Conservation (phyloP, 2,888 invertebrate genomes). For the Boloria euphrosyne region DNA sequence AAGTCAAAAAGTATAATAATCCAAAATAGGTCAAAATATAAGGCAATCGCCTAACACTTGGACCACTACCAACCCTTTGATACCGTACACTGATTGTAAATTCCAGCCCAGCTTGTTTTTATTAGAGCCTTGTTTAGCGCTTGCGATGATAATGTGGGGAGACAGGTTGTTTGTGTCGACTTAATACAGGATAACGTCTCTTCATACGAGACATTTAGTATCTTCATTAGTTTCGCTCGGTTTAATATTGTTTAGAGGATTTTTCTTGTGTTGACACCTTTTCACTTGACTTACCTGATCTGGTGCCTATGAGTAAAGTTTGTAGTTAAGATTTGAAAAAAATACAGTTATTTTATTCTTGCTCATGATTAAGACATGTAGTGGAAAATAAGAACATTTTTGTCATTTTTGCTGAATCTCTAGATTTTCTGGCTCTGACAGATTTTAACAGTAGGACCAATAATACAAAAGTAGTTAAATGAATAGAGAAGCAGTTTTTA, state of each 20-base stretch:
- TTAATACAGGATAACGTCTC: constrained; percentile 32
- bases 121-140: constrained; percentile 43
- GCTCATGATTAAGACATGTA: too few species aligned
- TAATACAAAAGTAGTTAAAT: too few species aligned
- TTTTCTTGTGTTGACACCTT: constrained; percentile 1
- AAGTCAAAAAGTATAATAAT: too few species aligned
- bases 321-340: too few species aligned
- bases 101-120: constrained; percentile 52
- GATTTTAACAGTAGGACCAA: too few species aligned
- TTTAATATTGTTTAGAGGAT: constrained; percentile 20
- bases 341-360: too few species aligned
- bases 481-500: too few species aligned
- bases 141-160: constrained; percentile 35
- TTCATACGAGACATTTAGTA: constrained; percentile 29
- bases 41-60: constrained; percentile 27
- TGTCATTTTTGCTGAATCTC: too few species aligned
- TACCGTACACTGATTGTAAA: constrained; percentile 58
- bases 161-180: constrained; percentile 37
- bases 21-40: too few species aligned
- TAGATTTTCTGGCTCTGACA: too few species aligned
- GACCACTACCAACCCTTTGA: constrained; percentile 46
- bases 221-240: constrained; percentile 27
- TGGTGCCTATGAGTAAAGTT: too few species aligned
- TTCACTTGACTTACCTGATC: not conserved
- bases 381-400: too few species aligned